Percentiles rank a stretch among this genome's conserved stretches.
Evolutionary conservation across 2,888 invertebrate species (phyloP).

Genomic region (Cephus rjabovi): DNA sequence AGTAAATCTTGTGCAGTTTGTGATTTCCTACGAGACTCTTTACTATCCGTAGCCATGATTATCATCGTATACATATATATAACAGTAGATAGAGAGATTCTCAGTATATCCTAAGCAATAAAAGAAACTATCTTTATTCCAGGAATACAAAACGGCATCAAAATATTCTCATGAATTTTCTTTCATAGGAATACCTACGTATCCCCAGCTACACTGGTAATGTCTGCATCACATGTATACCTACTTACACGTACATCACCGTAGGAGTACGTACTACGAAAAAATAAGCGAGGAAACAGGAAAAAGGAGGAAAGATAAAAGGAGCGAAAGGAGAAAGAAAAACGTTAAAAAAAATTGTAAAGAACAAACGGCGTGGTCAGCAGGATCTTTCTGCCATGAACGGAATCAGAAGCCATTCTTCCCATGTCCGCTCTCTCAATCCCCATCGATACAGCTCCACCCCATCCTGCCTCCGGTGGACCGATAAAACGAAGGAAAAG

Average conservation of each 20-base stretch:
- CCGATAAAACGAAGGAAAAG: neutral
- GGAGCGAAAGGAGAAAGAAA: neutral
- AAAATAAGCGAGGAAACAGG: neutral
- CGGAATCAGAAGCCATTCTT: constrained; percentile 53
- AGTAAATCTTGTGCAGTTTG: neutral
- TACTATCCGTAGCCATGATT: neutral
- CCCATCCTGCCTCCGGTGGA: neutral
- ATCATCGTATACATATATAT: neutral
- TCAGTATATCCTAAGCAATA: neutral
- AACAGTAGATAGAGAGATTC: neutral
- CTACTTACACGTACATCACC: neutral
- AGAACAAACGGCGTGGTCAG: constrained; percentile 43
- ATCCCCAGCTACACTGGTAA: neutral
- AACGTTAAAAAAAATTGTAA: neutral
- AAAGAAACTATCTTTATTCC: neutral
- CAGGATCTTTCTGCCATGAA: constrained; percentile 45
- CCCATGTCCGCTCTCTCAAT: constrained; percentile 34
- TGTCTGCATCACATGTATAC: neutral
- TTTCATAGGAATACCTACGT: neutral
- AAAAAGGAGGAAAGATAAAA: neutral
- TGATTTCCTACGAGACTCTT: neutral
- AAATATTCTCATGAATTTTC: neutral
- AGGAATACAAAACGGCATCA: neutral
- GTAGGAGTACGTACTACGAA: neutral
- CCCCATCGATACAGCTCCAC: neutral